phyloP scores from a whole-genome alignment of 2,113 vertebrate species.

The Muscicapa adusta region DNA sequence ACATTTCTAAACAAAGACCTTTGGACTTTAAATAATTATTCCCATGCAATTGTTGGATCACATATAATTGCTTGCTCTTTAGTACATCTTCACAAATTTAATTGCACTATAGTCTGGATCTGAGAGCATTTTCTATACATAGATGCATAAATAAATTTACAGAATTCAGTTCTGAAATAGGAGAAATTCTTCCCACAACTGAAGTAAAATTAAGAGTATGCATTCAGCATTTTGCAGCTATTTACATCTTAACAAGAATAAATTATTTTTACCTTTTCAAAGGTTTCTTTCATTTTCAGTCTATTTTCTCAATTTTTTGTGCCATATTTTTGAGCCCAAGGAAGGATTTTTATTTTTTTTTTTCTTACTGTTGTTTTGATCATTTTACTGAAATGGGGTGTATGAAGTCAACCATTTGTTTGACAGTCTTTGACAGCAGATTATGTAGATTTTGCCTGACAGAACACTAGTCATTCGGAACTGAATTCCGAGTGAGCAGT shows the following conservation, averaged over 20 bases:
- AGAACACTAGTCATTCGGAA: constrained; percentile 60
- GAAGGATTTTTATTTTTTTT: background rate
- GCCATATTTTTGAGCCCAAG: background rate
- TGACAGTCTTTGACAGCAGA: constrained; percentile 74
- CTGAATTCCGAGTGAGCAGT: constrained; percentile 60
- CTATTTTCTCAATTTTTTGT: background rate
- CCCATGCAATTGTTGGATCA: background rate
- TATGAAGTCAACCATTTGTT: constrained; percentile 72
- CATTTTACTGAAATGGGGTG: constrained; percentile 65
- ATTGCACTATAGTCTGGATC: background rate
- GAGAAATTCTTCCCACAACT: background rate
- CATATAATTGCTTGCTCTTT: background rate
- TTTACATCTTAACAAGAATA: background rate
- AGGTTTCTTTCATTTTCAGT: background rate
- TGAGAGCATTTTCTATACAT: background rate
- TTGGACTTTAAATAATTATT: background rate
- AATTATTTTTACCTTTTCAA: constrained; percentile 1
- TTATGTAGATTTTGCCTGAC: constrained; percentile 70
- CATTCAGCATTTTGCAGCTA: background rate
- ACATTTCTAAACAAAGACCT: background rate
- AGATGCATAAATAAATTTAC: background rate
- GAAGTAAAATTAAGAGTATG: background rate
- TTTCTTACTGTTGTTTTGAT: constrained; percentile 62
- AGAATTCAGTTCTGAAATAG: background rate
- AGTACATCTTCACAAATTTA: background rate